Evolutionary conservation across 2,113 vertebrate species (phyloP).

Genomic region (Burhinus bistriatus): DNA sequence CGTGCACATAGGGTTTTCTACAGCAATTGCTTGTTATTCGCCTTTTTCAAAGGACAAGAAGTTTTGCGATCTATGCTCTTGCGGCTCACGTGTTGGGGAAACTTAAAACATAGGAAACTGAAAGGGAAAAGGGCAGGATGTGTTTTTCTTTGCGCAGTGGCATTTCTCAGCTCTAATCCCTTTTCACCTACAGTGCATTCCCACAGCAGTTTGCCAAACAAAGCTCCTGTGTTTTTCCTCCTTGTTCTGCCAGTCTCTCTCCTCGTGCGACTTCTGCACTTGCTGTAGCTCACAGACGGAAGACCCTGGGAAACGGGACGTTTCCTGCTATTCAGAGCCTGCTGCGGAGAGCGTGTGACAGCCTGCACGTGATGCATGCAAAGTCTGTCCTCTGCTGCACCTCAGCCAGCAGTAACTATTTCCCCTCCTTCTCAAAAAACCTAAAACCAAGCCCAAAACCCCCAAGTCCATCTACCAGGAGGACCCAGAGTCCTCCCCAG

Average conservation of each 20-base stretch:
- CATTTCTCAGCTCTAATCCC: background rate
- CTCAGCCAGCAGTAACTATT: background rate
- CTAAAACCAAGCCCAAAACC: background rate
- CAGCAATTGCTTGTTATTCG: background rate
- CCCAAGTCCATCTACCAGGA: background rate
- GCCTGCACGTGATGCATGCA: background rate
- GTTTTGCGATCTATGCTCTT: accelerated
- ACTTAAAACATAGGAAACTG: background rate
- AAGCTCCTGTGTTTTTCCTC: background rate
- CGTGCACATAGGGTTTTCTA: background rate
- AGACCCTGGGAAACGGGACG: background rate
- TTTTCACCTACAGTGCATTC: background rate
- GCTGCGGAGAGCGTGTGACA: background rate
- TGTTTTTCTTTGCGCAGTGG: background rate
- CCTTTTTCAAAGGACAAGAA: background rate
- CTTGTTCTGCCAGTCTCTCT: background rate
- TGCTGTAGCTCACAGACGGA: background rate
- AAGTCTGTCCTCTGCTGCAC: background rate
- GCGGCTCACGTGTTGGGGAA: background rate
- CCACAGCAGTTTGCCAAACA: background rate
- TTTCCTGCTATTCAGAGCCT: background rate
- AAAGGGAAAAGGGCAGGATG: background rate
- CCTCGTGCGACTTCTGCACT: accelerated
- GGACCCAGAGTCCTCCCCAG: background rate
- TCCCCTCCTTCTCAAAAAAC: background rate